Evolutionary conservation across 30 jellyfish, hydroid and myxozoan species (phyloP), one percentile per base, ranked within the genome.

Genomic region (Catostylus mosaicus): DNA sequence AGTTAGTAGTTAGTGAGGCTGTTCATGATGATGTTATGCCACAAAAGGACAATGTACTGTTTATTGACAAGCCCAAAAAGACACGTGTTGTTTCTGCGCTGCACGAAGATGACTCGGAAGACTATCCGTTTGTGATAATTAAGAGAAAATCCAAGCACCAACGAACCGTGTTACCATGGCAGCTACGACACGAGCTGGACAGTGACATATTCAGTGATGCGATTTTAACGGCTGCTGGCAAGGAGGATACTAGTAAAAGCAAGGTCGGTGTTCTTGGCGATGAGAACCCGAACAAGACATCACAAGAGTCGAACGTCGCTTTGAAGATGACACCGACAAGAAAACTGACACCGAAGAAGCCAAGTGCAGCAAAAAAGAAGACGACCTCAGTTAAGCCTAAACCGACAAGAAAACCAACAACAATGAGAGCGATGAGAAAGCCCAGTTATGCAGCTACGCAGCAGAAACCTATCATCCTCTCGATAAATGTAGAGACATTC

Each of bases 21-120:
- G 80, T 86, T 36, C 98, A 91, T 59, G 97, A 91, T 20, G 98
- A 86, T 37, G 52, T 78, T 16, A 33, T 88, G 9, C 93, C 80
- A 7, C 95, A 91, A 51, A 77, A 85, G 69, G 98, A 91, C 27
- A 70, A 79, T 47, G 87, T 77, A 31, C 83, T 68, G 20, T 63
- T 88, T 31, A 40, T 76, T 34, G 88, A 88, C 26, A 50, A 81
- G 27, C 84, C 84, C 70, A 80, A 52, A 40, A 73, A 73, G 27
- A 64, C 40, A 43, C 74, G 69, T 8, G 77, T 60, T 43, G 30
- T 88, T 30, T 26, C 77, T 19, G 75, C 86, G 0, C 62, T 88
- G 0, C 94, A 80, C 75, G 94, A 80, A 71, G 97, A 80, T 75
- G 82, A 73, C 23, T 30, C 38, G 1, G 75, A 37, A 18, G 75